Conservation (phyloP, 2,113 vertebrate species). For the Chlamydotis undulata region DNA sequence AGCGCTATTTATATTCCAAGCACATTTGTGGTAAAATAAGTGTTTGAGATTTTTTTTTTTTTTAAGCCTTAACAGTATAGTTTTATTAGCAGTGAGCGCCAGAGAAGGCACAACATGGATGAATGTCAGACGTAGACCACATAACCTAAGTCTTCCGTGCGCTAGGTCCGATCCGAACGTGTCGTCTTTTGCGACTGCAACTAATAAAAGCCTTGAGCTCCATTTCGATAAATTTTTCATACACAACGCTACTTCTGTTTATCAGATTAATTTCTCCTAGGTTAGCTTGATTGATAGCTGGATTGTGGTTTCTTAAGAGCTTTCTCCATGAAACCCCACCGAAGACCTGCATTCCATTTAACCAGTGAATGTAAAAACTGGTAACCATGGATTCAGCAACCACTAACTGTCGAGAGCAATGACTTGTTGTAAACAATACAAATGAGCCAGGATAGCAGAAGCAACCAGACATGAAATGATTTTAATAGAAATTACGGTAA, state of each 20-base stretch:
- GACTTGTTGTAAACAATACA: slow-evolving; percentile 85
- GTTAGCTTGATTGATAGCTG: slow-evolving; percentile 80
- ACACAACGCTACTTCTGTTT: slow-evolving; percentile 62
- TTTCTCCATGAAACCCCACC: slow-evolving; percentile 75
- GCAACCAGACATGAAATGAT: slow-evolving; percentile 85
- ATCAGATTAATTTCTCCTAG: slow-evolving; percentile 82
- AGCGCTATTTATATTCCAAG: slow-evolving; percentile 57
- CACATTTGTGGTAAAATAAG: slow-evolving; percentile 61
- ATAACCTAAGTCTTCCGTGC: background rate
- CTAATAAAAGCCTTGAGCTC: slow-evolving; percentile 52
- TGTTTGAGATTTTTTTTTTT: slow-evolving; percentile 26
- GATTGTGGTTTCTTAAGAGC: slow-evolving; percentile 79
- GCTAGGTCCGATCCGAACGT: slow-evolving; percentile 33
- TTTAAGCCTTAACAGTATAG: slow-evolving; percentile 55
- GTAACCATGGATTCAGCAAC: slow-evolving; percentile 85
- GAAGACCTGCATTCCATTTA: slow-evolving; percentile 81
- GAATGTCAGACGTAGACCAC: slow-evolving; percentile 64
- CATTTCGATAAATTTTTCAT: slow-evolving; percentile 75
- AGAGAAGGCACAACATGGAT: slow-evolving; percentile 40
- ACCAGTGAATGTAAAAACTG: slow-evolving; percentile 81
- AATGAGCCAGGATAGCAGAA: slow-evolving; percentile 81
- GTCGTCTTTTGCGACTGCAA: slow-evolving; percentile 48
- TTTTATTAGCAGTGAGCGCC: slow-evolving; percentile 59
- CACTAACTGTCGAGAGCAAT: slow-evolving; percentile 78
- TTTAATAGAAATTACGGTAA: slow-evolving; percentile 86